Conservation (phyloP, 1,140 invertebrate genomes). For the Cephus cinctus region DNA sequence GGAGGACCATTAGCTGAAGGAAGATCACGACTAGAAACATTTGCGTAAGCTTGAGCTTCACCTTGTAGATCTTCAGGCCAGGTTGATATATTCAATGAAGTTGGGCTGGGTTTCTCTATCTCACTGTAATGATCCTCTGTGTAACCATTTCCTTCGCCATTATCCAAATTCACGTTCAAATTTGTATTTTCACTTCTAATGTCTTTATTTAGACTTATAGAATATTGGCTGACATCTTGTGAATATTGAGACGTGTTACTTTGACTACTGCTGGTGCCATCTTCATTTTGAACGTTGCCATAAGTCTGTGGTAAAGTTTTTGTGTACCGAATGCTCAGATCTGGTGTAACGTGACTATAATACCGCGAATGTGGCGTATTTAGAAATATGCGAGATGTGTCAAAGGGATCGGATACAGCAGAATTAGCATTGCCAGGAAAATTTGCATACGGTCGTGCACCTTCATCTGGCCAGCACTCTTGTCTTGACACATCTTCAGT, state of each 20-base stretch:
- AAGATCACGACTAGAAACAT: slow-evolving; percentile 24
- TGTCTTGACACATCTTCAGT: slow-evolving; percentile 19
- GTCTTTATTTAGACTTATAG: slow-evolving; percentile 27
- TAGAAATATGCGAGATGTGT: slow-evolving; percentile 57
- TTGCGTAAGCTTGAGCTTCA: slow-evolving; percentile 34
- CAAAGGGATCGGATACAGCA: slow-evolving; percentile 58
- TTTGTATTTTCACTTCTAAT: slow-evolving; percentile 32
- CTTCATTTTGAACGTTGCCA: slow-evolving; percentile 34
- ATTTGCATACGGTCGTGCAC: slow-evolving; percentile 47
- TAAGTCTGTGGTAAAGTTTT: slow-evolving; percentile 39
- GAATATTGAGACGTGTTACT: slow-evolving; percentile 16
- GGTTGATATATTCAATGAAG: slow-evolving; percentile 20
- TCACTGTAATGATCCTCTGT: slow-evolving; percentile 40
- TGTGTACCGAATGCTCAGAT: slow-evolving; percentile 25
- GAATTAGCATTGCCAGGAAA: slow-evolving; percentile 30
- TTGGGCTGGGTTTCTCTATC: slow-evolving; percentile 32
- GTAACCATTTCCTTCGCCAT: slow-evolving; percentile 17
- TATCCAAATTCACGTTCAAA: slow-evolving; percentile 32
- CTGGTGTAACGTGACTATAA: slow-evolving; percentile 51
- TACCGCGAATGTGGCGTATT: slow-evolving; percentile 46
- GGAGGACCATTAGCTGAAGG: background rate
- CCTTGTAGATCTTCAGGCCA: slow-evolving; percentile 46
- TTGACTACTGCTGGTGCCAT: slow-evolving; percentile 14
- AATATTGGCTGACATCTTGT: slow-evolving; percentile 21
- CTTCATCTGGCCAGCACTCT: slow-evolving; percentile 40